phyloP scores from a whole-genome alignment of 37 sponge, comb jelly and placozoan genomes.

The Axinella damicornis region DNA sequence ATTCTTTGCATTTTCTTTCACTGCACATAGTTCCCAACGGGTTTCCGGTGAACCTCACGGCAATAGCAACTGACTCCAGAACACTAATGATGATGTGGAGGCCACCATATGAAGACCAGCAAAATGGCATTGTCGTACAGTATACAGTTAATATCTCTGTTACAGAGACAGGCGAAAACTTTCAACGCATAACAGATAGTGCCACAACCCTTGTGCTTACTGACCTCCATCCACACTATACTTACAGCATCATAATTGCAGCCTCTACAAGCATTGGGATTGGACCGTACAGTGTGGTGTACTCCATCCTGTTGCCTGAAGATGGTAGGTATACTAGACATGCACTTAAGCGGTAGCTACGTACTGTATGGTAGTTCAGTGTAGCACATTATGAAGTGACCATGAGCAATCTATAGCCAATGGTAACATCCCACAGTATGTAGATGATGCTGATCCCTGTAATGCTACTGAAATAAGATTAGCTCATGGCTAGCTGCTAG shows the following conservation, averaged over 20 bases:
- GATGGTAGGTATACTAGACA: slow-evolving; percentile 10
- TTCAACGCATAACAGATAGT: neutral
- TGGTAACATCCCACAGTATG: too few species aligned
- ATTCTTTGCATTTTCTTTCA: neutral
- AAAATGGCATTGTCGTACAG: slow-evolving; percentile 24
- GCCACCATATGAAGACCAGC: neutral
- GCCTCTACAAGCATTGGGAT: slow-evolving; percentile 10
- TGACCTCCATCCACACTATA: slow-evolving; percentile 28
- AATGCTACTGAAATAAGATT: too few species aligned
- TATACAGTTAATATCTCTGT: slow-evolving; percentile 14
- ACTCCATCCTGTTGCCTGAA: slow-evolving; percentile 20
- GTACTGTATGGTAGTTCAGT: too few species aligned
- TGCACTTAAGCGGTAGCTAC: neutral
- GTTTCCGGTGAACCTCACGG: neutral
- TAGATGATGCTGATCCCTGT: too few species aligned
- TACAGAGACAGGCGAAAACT: slow-evolving; percentile 2
- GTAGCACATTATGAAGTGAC: neutral
- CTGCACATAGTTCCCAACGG: neutral
- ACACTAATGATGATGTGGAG: neutral
- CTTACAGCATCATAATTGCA: neutral
- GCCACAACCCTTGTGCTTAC: neutral
- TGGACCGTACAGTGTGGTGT: neutral
- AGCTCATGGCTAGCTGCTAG: too few species aligned
- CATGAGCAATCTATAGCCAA: too few species aligned
- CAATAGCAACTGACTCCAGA: neutral